These are phyloP conservation scores for Macrosoma leucophasiata DNA, from an alignment of 2,888 invertebrate genomes.

Conservation along the genomic window DNA sequence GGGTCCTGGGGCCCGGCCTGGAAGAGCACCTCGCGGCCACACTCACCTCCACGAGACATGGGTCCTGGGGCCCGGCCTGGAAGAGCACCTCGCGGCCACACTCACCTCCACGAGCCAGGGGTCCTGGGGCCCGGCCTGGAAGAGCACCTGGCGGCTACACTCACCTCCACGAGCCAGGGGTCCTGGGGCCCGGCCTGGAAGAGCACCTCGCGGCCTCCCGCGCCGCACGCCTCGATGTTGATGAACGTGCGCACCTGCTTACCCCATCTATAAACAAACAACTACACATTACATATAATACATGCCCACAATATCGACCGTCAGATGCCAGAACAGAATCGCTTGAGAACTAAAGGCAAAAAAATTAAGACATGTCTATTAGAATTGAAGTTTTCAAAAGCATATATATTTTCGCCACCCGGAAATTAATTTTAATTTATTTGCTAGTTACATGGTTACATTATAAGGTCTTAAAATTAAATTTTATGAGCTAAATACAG, in stretches of 20 bases:
- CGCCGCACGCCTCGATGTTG: conserved; percentile 92
- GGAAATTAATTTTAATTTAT: too few species aligned
- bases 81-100: conserved; percentile 92
- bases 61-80: conserved; percentile 86
- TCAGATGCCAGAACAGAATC: too few species aligned
- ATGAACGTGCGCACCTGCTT: conserved; percentile 82
- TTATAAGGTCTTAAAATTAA: too few species aligned
- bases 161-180: conserved; percentile 78
- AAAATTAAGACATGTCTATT: too few species aligned
- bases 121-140: conserved; percentile 80
- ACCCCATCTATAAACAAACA: too few species aligned
- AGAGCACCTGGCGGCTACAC: not conserved
- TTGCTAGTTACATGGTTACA: too few species aligned
- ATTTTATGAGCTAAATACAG: too few species aligned
- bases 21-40: conserved; percentile 89
- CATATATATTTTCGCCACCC: too few species aligned
- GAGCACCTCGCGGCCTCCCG: conserved; percentile 89
- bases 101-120: conserved; percentile 92
- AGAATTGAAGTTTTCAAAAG: too few species aligned
- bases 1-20: conserved; percentile 87
- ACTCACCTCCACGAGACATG: conserved; percentile 77
- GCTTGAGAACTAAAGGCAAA: too few species aligned
- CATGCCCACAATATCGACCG: too few species aligned
- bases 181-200: conserved; percentile 89
- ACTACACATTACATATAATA: too few species aligned